These are phyloP conservation scores for Arbacia lixula DNA, from an alignment of 53 echinoderm and acorn worm species.

Conservation along the genomic window DNA sequence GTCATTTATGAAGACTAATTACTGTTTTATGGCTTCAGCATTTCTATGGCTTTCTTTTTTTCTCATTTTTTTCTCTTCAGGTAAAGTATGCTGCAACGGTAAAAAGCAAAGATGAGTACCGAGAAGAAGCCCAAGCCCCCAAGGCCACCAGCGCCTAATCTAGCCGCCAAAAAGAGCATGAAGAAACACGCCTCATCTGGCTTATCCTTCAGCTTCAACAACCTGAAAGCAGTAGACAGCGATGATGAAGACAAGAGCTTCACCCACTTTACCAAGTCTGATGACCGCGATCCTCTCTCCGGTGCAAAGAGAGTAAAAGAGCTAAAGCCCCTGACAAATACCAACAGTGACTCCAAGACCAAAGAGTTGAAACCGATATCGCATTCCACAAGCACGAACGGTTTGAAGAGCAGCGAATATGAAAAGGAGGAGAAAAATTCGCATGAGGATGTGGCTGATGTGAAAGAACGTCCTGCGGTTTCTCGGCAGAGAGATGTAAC, in stretches of 20 bases:
- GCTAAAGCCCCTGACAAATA: conserved; percentile 17
- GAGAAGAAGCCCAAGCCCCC: conserved; percentile 89
- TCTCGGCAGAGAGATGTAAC: conserved; percentile 23
- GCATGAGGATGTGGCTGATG: background rate
- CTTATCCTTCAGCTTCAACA: conserved; percentile 72
- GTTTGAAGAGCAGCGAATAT: background rate
- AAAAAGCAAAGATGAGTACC: conserved; percentile 24
- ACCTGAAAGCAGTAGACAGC: conserved; percentile 64
- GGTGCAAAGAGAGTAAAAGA: conserved; percentile 9
- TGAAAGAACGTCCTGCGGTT: background rate
- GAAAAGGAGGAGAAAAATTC: conserved; percentile 17
- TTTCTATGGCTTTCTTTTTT: too few species aligned
- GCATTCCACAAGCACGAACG: background rate
- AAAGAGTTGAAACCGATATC: conserved; percentile 47
- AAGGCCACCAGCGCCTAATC: conserved; percentile 83
- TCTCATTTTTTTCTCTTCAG: too few species aligned
- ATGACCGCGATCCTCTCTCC: background rate
- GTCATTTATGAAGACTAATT: too few species aligned
- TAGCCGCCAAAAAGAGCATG: conserved; percentile 61
- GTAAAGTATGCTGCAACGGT: background rate
- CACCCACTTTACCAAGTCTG: conserved; percentile 1
- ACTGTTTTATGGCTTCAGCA: too few species aligned
- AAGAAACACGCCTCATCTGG: conserved; percentile 57
- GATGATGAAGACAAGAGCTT: conserved; percentile 77
- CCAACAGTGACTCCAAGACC: conserved; percentile 7